phyloP scores from a whole-genome alignment of 2,113 vertebrate species.

The Egretta garzetta region DNA sequence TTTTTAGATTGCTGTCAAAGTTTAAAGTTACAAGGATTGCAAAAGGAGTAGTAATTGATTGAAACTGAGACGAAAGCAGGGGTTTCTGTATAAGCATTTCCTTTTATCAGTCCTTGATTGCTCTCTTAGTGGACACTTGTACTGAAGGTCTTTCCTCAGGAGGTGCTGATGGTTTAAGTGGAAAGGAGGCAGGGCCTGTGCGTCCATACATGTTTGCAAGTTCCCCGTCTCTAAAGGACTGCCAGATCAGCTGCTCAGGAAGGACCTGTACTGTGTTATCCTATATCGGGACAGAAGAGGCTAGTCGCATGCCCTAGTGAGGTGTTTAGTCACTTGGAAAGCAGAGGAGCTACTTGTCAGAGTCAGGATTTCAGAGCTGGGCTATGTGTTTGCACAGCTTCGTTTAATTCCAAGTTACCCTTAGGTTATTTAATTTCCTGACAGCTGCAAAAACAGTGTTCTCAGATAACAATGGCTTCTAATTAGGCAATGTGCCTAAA shows the following conservation, averaged over 20 bases:
- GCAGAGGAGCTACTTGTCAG: constrained; percentile 6
- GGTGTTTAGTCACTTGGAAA: background rate
- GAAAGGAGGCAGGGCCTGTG: background rate
- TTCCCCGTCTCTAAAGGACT: background rate
- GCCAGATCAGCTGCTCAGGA: background rate
- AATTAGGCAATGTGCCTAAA: constrained; percentile 58
- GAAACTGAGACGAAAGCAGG: background rate
- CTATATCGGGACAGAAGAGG: background rate
- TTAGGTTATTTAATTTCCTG: constrained; percentile 67
- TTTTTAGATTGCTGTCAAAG: background rate
- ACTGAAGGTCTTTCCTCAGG: background rate
- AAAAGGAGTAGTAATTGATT: background rate
- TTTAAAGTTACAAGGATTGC: background rate
- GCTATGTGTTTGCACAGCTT: constrained; percentile 57
- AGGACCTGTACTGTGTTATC: background rate
- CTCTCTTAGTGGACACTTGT: background rate
- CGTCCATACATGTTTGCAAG: background rate
- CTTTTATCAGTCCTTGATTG: background rate
- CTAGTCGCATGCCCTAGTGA: background rate
- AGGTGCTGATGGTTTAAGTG: background rate
- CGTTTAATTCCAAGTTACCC: constrained; percentile 55
- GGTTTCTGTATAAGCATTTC: background rate
- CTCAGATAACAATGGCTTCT: constrained; percentile 56
- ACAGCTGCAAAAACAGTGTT: constrained; percentile 65
- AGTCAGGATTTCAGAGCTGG: constrained; percentile 30